These are phyloP conservation scores for Oenanthe oenanthe DNA, from an alignment of 2,113 vertebrate genomes.

Conservation along the genomic window DNA sequence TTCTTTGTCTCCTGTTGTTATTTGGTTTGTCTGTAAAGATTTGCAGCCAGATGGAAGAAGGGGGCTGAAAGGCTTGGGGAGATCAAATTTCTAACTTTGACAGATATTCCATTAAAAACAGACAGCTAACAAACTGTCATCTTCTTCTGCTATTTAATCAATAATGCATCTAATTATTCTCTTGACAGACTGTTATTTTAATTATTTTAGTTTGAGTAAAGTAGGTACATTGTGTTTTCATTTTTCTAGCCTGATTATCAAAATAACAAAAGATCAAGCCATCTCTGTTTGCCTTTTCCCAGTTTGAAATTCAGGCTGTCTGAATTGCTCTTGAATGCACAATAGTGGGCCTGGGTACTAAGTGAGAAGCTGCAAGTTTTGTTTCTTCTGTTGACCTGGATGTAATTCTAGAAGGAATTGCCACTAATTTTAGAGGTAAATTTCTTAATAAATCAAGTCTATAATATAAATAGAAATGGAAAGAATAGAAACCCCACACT, in stretches of 20 bases:
- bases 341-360: not conserved
- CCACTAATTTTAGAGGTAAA: not conserved
- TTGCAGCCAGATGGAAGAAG: not conserved
- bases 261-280: not conserved
- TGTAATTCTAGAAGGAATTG: not conserved
- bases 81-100: not conserved
- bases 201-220: not conserved
- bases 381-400: not conserved
- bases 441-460: not conserved
- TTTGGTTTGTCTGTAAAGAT: not conserved
- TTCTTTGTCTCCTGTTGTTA: not conserved
- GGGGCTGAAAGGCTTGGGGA: not conserved
- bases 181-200: not conserved
- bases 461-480: not conserved
- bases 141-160: conserved; percentile 14
- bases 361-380: not conserved
- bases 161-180: not conserved
- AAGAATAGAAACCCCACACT: not conserved
- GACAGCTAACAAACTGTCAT: not conserved
- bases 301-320: not conserved
- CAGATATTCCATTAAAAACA: not conserved
- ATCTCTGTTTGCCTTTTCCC: not conserved
- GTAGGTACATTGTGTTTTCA: not conserved
- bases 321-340: not conserved
- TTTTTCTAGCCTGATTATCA: not conserved